A percentile compares a stretch with the other conserved stretches of the same genome.
Evolutionary conservation across 2,797 vertebrate species (phyloP).

Genomic region (Sebastes kiyomatsui): DNA sequence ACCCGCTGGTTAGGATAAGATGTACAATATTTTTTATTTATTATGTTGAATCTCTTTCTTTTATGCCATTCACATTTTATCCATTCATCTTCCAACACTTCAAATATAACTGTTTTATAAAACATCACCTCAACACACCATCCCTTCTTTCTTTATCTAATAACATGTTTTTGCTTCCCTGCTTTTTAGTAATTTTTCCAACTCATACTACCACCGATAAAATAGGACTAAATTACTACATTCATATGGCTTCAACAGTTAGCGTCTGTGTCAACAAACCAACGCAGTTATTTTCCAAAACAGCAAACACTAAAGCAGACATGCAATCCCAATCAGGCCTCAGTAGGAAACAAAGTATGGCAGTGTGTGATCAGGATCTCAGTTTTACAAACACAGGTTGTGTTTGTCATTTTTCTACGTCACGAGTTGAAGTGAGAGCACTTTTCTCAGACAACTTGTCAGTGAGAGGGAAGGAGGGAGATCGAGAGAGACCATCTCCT

Average conservation of each 20-base stretch:
- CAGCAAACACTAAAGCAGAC: slow-evolving; percentile 26
- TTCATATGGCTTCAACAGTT: slow-evolving; percentile 7
- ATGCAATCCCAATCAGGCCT: slow-evolving; percentile 17
- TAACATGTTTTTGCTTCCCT: background rate
- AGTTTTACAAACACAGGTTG: slow-evolving; percentile 43
- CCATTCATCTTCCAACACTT: background rate
- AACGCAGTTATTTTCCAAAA: slow-evolving; percentile 6
- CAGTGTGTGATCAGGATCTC: slow-evolving; percentile 36
- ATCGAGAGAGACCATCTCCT: slow-evolving; percentile 35
- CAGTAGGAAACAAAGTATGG: slow-evolving; percentile 17
- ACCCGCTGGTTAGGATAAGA: background rate
- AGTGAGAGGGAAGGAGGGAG: background rate
- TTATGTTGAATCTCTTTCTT: background rate
- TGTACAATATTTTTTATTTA: background rate
- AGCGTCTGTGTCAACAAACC: slow-evolving; percentile 21
- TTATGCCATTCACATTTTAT: background rate
- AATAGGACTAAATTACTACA: slow-evolving; percentile 5
- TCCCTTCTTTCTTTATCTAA: background rate
- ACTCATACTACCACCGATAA: background rate
- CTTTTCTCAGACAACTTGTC: slow-evolving; percentile 29
- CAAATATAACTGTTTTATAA: background rate
- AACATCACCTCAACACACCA: background rate
- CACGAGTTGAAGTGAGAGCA: slow-evolving; percentile 19
- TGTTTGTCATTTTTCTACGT: slow-evolving; percentile 24
- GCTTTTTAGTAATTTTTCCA: background rate